Evolutionary conservation across 2,888 invertebrate genomes (phyloP).

Genomic region (Agrotis clavis): DNA sequence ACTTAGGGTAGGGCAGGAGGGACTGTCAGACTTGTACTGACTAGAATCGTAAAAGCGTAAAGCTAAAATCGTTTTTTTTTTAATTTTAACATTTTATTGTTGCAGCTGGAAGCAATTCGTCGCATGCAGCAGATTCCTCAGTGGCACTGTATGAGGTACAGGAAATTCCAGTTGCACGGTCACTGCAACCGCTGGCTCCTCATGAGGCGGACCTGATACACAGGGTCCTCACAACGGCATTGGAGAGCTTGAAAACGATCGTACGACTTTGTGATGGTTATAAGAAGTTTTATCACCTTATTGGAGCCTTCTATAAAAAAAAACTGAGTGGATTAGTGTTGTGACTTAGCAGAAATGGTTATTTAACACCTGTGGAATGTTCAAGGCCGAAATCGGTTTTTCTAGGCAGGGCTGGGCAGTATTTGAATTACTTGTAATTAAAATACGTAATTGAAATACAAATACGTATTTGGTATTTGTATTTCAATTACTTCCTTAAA

Average conservation of each 20-base stretch:
- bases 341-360: neutral
- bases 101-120: slow-evolving; percentile 92
- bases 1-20: no score
- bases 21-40: no score
- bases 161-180: slow-evolving; percentile 94
- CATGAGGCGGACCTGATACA: slow-evolving; percentile 89
- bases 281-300: neutral
- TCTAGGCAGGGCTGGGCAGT: slow-evolving; percentile 14
- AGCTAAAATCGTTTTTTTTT: neutral
- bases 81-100: slow-evolving; percentile 34
- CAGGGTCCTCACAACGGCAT: slow-evolving; percentile 35
- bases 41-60: no score
- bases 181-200: slow-evolving; percentile 94
- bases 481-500: slow-evolving; percentile 14
- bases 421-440: slow-evolving; percentile 66
- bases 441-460: slow-evolving; percentile 73
- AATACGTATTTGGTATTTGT: slow-evolving; percentile 38
- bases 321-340: slow-evolving; percentile 1
- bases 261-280: neutral
- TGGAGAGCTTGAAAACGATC: slow-evolving; percentile 39
- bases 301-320: slow-evolving; percentile 12
- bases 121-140: slow-evolving; percentile 95
- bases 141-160: slow-evolving; percentile 96
- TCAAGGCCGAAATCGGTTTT: neutral
- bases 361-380: neutral